These are phyloP conservation scores for Noctua pronuba DNA, from an alignment of 2,888 invertebrate genomes.

Conservation along the genomic window DNA sequence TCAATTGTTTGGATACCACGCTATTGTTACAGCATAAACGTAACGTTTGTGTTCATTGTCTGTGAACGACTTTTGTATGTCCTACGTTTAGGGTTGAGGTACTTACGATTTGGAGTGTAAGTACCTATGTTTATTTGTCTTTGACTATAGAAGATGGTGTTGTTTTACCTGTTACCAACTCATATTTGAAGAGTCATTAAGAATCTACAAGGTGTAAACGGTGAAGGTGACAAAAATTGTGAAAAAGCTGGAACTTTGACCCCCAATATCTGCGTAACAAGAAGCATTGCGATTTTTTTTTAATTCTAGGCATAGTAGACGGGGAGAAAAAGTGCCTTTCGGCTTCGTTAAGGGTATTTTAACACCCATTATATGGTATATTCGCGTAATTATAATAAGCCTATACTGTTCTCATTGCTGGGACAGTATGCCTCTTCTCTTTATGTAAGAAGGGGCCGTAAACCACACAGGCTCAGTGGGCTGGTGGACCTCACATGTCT, in stretches of 20 bases:
- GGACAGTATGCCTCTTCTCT: background rate
- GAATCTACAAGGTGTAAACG: too few relatives aligned
- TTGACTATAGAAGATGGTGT: background rate
- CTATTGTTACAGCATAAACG: constrained; percentile 77
- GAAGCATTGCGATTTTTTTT: too few relatives aligned
- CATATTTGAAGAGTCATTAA: background rate
- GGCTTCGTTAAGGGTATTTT: too few relatives aligned
- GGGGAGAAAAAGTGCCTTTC: too few relatives aligned
- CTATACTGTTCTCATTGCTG: background rate
- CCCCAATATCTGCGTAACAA: too few relatives aligned
- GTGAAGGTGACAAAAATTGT: too few relatives aligned
- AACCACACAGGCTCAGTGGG: background rate
- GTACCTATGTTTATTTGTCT: constrained; percentile 4
- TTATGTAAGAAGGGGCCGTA: background rate
- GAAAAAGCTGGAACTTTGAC: too few relatives aligned
- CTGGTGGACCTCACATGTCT: background rate
- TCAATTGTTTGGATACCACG: constrained; percentile 81
- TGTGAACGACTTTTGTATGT: constrained; percentile 75
- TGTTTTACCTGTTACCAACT: too few relatives aligned
- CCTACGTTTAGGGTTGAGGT: constrained; percentile 60
- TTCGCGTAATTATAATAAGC: background rate
- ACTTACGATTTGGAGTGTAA: constrained; percentile 6
- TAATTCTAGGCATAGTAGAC: too few relatives aligned
- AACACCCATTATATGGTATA: too few relatives aligned
- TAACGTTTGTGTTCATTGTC: constrained; percentile 74